phyloP scores from a whole-genome alignment of 1,140 invertebrate species.

The Aradophagus sp. region DNA sequence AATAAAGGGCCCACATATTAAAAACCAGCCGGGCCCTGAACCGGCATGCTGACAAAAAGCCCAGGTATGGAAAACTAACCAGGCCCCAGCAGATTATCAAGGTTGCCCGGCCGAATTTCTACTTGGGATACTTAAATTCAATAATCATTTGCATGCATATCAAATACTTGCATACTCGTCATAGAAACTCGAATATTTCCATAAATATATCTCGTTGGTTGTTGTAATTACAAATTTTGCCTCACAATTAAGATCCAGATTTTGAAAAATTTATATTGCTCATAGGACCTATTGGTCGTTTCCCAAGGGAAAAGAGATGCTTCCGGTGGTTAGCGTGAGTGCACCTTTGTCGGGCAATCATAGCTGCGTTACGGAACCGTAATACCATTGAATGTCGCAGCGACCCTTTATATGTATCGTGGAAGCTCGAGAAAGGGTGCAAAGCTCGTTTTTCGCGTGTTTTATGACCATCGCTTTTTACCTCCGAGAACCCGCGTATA shows the following conservation, averaged over 20 bases:
- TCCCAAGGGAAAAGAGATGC: constrained; percentile 36
- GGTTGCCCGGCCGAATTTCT: no score
- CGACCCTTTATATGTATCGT: constrained; percentile 39
- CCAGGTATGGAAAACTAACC: no score
- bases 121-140: no score
- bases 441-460: constrained; percentile 56
- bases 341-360: constrained; percentile 46
- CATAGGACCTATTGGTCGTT: constrained; percentile 50
- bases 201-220: constrained; percentile 45
- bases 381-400: constrained; percentile 43
- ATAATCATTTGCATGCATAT: no score
- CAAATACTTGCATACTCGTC: no score
- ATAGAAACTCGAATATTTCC: no score
- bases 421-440: constrained; percentile 41
- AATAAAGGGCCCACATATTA: no score
- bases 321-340: constrained; percentile 56
- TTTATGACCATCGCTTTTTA: constrained; percentile 57
- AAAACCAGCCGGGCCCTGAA: no score
- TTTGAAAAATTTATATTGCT: constrained; percentile 55
- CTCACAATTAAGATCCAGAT: constrained; percentile 49
- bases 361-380: constrained; percentile 31
- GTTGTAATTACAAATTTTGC: constrained; percentile 52
- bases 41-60: no score
- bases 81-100: no score
- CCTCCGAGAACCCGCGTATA: constrained; percentile 40